Percentiles rank a stretch among this genome's conserved stretches.
These are phyloP conservation scores for Herminia tarsipennalis DNA, from an alignment of 2,888 invertebrate genomes.

Conservation along the genomic window DNA sequence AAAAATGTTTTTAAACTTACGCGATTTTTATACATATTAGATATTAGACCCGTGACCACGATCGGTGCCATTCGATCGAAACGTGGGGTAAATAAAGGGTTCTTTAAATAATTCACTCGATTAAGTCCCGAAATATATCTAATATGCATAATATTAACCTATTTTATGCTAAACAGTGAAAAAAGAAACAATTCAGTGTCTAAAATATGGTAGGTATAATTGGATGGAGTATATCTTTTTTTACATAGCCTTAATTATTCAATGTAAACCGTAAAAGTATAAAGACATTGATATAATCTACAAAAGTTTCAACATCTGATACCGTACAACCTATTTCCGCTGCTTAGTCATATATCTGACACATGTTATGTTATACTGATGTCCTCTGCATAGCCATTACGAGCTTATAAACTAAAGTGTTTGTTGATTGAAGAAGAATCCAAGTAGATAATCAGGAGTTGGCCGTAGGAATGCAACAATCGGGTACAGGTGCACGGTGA, in stretches of 20 bases:
- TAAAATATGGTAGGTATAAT: too few species aligned
- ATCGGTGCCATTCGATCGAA: neutral
- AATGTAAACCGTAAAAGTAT: neutral
- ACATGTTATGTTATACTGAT: conserved; percentile 13
- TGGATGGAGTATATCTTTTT: too few species aligned
- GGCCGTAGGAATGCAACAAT: conserved; percentile 67
- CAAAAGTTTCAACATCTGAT: neutral
- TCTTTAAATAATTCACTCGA: too few species aligned
- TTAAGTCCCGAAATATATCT: too few species aligned
- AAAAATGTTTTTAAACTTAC: too few species aligned
- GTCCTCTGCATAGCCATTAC: conserved; percentile 24
- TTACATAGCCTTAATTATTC: neutral
- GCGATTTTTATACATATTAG: too few species aligned
- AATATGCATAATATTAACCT: too few species aligned
- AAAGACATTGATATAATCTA: too few species aligned
- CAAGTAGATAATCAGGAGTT: conserved; percentile 53
- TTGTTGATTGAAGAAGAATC: conserved; percentile 59
- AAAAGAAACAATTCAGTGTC: too few species aligned
- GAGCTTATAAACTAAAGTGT: conserved; percentile 37
- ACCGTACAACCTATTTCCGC: neutral
- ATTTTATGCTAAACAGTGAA: too few species aligned
- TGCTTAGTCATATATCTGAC: conserved; percentile 4
- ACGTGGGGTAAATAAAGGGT: neutral
- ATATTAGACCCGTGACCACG: neutral
- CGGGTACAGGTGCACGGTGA: conserved; percentile 71